Percentiles rank a stretch among this genome's conserved stretches.
phyloP scores from a whole-genome alignment of 2,113 vertebrate genomes.

The Amphilophus citrinellus region DNA sequence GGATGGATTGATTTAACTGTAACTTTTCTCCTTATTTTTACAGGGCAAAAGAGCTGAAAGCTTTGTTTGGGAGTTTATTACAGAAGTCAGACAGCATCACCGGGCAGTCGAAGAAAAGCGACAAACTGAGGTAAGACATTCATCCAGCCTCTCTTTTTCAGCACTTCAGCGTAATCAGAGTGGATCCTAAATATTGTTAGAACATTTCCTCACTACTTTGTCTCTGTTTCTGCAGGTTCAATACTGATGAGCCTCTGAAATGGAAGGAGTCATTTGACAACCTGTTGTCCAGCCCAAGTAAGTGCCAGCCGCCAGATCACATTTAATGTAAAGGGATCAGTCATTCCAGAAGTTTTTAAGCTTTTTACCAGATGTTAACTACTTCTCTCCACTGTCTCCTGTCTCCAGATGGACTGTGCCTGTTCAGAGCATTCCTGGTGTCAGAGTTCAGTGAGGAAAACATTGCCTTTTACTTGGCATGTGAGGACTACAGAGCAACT shows the following conservation, averaged over 20 bases:
- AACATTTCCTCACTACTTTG: not conserved
- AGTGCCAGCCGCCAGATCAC: constrained; percentile 65
- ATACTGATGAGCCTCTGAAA: constrained; percentile 83
- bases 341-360: not conserved
- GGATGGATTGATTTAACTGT: not conserved
- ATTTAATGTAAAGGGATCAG: not conserved
- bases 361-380: constrained; percentile 29
- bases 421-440: constrained; percentile 91
- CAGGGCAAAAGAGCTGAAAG: constrained; percentile 94
- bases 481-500: constrained; percentile 90
- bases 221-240: constrained; percentile 73
- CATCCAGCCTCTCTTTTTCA: not conserved
- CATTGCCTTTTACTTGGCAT: constrained; percentile 95
- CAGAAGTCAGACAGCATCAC: constrained; percentile 84
- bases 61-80: constrained; percentile 89
- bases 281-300: constrained; percentile 91
- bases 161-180: not conserved
- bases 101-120: constrained; percentile 66
- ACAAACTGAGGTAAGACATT: constrained; percentile 70
- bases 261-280: constrained; percentile 93
- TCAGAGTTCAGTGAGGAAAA: constrained; percentile 97
- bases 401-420: constrained; percentile 86
- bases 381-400: not conserved
- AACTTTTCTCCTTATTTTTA: not conserved
- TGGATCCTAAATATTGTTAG: not conserved